Conservation (phyloP, 2,113 vertebrate species). For the Vidua chalybeata region DNA sequence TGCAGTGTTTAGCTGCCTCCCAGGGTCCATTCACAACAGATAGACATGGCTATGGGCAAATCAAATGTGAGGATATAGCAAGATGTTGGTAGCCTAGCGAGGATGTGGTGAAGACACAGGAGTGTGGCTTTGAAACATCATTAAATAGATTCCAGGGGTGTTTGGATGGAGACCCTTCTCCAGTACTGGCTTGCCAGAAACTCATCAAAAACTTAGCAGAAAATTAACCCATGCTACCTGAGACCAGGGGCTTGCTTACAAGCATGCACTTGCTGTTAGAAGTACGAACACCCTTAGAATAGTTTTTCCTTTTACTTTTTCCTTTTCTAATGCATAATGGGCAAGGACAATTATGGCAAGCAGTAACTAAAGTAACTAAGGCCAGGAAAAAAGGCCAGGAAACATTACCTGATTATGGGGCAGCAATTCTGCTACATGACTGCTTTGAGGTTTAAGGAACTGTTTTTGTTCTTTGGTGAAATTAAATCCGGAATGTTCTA, state of each 20-base stretch:
- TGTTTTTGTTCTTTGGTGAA: not conserved
- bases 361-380: not conserved
- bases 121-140: not conserved
- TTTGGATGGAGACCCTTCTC: not conserved
- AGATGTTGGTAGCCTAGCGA: not conserved
- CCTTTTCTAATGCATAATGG: not conserved
- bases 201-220: not conserved
- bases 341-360: not conserved
- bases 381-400: not conserved
- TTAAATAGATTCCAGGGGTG: not conserved
- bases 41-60: not conserved
- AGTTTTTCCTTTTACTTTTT: not conserved
- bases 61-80: not conserved
- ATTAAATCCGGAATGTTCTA: not conserved
- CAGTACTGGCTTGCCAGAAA: not conserved
- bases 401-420: not conserved
- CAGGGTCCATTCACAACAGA: not conserved
- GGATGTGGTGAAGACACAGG: not conserved
- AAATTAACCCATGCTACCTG: not conserved
- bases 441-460: not conserved
- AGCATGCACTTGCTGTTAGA: not conserved
- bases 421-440: not conserved
- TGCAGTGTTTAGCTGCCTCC: not conserved
- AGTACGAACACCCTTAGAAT: not conserved
- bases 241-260: not conserved